These are phyloP conservation scores for zebrafish (Danio rerio) DNA, from an alignment of 2,113 vertebrate genomes.

Conservation along the genomic window GRCz12tu NC_133183.1:49985001-49985500, in stretches of 20 bases:
- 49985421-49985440: too few relatives aligned
- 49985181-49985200: not conserved
- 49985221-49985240: not conserved
- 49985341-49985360: too few relatives aligned
- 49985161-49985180: not conserved
- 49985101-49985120: conserved; percentile 21
- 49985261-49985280: too few relatives aligned
- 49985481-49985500: too few relatives aligned
- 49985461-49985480: too few relatives aligned
- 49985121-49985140: not conserved
- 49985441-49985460: too few relatives aligned
- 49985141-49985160: conserved; percentile 18
- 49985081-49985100: conserved; percentile 43
- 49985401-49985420: too few relatives aligned
- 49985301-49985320: too few relatives aligned
- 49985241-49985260: not conserved
- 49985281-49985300: too few relatives aligned
- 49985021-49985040: conserved; percentile 54
- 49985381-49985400: too few relatives aligned
- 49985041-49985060: conserved; percentile 40
- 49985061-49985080: conserved; percentile 34
- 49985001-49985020: conserved; percentile 28
- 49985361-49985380: too few relatives aligned
- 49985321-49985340: too few relatives aligned
- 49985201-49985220: not conserved